Percentiles rank a stretch among this genome's conserved stretches.
Conservation (phyloP, 2,113 vertebrate species). For the Hippocampus guttulatus region DNA sequence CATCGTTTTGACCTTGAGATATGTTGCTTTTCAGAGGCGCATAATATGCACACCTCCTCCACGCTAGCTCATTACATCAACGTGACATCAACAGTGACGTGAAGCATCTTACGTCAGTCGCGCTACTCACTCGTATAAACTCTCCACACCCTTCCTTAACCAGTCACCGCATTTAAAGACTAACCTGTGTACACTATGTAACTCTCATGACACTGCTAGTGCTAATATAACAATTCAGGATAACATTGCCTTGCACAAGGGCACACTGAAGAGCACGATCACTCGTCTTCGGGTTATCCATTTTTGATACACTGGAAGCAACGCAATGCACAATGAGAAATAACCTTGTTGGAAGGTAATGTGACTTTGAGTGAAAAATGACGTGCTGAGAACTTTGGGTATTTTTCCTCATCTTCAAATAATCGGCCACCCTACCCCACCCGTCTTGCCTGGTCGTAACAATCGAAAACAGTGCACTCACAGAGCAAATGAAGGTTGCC, state of each 20-base stretch:
- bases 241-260: background rate
- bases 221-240: background rate
- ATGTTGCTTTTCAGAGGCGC: constrained; percentile 7
- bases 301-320: background rate
- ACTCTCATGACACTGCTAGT: background rate
- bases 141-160: background rate
- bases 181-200: background rate
- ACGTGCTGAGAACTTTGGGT: background rate
- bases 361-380: background rate
- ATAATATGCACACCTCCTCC: constrained; percentile 12
- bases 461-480: constrained; percentile 34
- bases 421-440: background rate
- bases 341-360: background rate
- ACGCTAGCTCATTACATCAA: background rate
- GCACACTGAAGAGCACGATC: background rate
- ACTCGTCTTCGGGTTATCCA: background rate
- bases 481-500: constrained; percentile 20
- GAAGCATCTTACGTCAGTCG: constrained; percentile 26
- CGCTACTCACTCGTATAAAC: constrained; percentile 5
- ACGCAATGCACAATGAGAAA: background rate
- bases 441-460: constrained; percentile 12
- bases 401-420: background rate
- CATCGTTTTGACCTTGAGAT: constrained; percentile 37
- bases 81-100: constrained; percentile 33
- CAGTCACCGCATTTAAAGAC: constrained; percentile 3